Evolutionary conservation across 2,888 invertebrate genomes (phyloP).

Genomic region (Erebia aethiops): DNA sequence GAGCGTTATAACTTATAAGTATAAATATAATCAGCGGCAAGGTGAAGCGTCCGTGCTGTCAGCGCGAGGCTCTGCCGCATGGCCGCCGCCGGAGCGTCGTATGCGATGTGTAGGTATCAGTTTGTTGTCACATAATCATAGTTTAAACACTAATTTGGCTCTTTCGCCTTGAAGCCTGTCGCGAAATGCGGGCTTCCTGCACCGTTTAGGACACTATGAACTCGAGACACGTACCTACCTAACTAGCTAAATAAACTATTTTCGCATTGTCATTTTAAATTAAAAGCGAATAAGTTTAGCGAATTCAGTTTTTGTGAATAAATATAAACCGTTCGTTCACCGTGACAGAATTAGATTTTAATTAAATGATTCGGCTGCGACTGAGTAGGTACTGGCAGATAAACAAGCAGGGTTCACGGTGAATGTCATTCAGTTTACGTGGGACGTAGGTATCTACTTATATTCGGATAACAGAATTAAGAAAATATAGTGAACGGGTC

Average conservation of each 20-base stretch:
- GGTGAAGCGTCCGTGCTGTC: neutral
- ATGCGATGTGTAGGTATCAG: neutral
- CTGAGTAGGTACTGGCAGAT: neutral
- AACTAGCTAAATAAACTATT: neutral
- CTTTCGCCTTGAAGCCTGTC: neutral
- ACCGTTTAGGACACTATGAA: neutral
- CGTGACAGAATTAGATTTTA: neutral
- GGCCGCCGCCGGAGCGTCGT: neutral
- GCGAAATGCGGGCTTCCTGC: neutral
- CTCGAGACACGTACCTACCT: neutral
- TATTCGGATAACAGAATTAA: too few relatives aligned
- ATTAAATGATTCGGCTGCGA: slow-evolving; percentile 7
- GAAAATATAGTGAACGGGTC: too few relatives aligned
- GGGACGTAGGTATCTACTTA: too few relatives aligned
- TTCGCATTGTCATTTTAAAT: slow-evolving; percentile 3
- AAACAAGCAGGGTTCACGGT: neutral
- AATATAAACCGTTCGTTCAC: neutral
- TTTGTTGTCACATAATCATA: neutral
- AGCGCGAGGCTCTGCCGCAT: neutral
- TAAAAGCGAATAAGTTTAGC: too few relatives aligned
- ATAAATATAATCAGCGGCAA: neutral
- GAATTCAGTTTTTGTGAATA: neutral
- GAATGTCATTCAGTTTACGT: neutral
- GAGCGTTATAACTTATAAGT: too few relatives aligned
- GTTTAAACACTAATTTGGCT: neutral